These are phyloP conservation scores for Bubo bubo DNA, from an alignment of 2,113 vertebrate species.

Conservation along the genomic window DNA sequence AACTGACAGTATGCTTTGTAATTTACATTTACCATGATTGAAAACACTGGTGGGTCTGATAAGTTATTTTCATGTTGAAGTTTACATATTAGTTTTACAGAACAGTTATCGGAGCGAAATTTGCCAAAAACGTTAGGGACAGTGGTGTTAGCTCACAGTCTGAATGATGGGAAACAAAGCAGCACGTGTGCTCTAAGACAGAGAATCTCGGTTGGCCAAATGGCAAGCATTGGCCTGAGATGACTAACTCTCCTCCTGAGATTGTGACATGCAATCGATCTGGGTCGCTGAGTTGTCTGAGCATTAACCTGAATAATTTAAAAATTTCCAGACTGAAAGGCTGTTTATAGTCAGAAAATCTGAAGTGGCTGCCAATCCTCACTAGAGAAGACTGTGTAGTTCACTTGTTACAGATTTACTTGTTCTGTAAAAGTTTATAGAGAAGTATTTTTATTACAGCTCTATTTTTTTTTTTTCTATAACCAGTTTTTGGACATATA, in stretches of 20 bases:
- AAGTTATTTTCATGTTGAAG: not conserved
- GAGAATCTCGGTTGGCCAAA: not conserved
- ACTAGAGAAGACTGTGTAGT: not conserved
- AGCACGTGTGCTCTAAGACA: fast-evolving
- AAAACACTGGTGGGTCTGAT: not conserved
- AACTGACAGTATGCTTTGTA: not conserved
- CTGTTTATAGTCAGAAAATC: not conserved
- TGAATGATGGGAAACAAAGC: not conserved
- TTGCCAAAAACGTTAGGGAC: not conserved
- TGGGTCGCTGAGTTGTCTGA: not conserved
- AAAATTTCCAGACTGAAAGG: not conserved
- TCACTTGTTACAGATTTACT: not conserved
- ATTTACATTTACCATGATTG: not conserved
- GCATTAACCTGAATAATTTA: not conserved
- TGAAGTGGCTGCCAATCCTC: not conserved
- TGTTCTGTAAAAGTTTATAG: constrained; percentile 22
- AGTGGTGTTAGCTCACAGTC: not conserved
- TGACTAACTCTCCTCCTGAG: not conserved
- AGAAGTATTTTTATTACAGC: not conserved
- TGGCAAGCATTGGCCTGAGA: not conserved
- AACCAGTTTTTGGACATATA: not conserved
- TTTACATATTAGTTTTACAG: not conserved
- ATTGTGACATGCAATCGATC: not conserved
- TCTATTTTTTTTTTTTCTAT: not conserved
- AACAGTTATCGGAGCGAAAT: not conserved